Evolutionary conservation across 2,113 vertebrate species (phyloP).

Genomic region (Phodopus roborovskii): DNA sequence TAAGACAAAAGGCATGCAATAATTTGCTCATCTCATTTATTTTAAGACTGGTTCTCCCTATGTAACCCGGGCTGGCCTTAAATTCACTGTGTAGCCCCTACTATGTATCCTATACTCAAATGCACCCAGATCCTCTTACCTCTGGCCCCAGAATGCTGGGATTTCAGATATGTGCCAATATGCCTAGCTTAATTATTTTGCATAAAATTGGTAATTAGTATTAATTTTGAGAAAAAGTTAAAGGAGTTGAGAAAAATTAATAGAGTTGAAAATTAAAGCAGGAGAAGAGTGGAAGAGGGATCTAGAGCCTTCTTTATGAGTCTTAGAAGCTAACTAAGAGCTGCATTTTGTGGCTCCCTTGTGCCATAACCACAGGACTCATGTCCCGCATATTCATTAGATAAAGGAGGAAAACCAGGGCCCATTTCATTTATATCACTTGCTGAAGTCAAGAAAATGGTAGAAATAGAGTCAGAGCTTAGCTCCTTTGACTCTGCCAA

Average conservation of each 20-base stretch:
- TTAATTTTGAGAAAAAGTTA: constrained; percentile 22
- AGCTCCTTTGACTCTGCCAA: background rate
- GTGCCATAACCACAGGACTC: background rate
- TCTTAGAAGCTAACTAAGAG: background rate
- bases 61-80: background rate
- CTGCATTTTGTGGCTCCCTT: background rate
- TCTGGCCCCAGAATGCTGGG: background rate
- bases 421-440: background rate
- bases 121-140: background rate
- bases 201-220: background rate
- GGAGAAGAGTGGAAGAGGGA: background rate
- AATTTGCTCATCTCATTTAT: background rate
- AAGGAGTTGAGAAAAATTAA: background rate
- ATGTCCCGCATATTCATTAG: background rate
- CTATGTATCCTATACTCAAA: background rate
- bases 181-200: background rate
- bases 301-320: background rate
- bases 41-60: background rate
- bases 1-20: background rate
- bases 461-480: constrained; percentile 6
- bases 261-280: constrained; percentile 29
- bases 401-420: background rate
- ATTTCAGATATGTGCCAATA: background rate
- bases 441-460: background rate
- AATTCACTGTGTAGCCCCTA: background rate